These are phyloP conservation scores for Macropus fuliginosus DNA, from an alignment of 2,797 vertebrate genomes.

Conservation along the genomic window DNA sequence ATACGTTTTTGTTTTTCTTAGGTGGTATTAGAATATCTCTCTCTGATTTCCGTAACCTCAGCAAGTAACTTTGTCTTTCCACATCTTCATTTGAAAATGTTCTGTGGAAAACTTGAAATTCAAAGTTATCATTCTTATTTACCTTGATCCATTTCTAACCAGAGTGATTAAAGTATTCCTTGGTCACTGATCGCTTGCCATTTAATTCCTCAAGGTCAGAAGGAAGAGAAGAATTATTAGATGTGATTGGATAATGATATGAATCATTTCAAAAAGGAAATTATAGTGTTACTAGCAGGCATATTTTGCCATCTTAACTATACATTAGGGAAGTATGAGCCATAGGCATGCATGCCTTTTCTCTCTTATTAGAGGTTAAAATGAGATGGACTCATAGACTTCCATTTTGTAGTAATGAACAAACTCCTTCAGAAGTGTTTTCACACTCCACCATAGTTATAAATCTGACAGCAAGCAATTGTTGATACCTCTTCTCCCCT, in stretches of 20 bases:
- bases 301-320: not conserved
- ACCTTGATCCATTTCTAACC: not conserved
- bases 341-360: no score
- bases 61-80: no score
- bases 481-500: not conserved
- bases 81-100: no score
- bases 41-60: no score
- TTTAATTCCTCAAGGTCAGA: not conserved
- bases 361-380: not conserved
- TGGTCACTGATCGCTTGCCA: not conserved
- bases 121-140: no score
- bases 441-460: not conserved
- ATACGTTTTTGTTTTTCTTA: no score
- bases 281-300: not conserved
- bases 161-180: not conserved
- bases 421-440: not conserved
- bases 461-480: not conserved
- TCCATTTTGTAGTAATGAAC: not conserved
- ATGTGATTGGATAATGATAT: not conserved
- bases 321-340: not conserved
- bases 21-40: no score
- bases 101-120: no score
- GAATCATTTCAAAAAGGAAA: not conserved
- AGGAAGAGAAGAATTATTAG: not conserved
- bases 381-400: not conserved